Conservation (phyloP, 2,888 invertebrate species). For the Meghimatium bilineatum region DNA sequence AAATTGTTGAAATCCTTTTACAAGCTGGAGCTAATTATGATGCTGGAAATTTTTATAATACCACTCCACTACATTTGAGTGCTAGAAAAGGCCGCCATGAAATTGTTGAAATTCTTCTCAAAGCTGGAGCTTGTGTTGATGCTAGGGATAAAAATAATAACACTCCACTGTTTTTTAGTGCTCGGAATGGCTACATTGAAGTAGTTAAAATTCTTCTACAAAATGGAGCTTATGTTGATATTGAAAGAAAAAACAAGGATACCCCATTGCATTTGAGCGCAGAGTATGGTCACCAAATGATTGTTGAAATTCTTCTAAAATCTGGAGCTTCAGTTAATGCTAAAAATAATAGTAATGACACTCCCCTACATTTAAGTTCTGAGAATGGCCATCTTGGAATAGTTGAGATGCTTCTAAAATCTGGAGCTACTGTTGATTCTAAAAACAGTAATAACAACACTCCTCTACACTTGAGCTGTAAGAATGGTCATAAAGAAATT, state of each 20-base stretch:
- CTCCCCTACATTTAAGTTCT: neutral
- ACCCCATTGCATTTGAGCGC: neutral
- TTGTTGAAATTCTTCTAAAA: neutral
- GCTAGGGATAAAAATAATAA: neutral
- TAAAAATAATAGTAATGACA: neutral
- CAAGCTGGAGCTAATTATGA: too few species aligned
- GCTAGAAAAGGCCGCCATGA: neutral
- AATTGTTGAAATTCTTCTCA: neutral
- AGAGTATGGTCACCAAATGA: neutral
- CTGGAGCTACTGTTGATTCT: neutral
- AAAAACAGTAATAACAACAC: neutral
- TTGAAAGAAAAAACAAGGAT: neutral
- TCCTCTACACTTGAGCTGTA: neutral
- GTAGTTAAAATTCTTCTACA: too few species aligned
- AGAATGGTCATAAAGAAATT: neutral
- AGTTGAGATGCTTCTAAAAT: neutral
- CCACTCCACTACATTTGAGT: neutral
- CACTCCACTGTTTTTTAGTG: too few species aligned
- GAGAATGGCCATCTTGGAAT: neutral
- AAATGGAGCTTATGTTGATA: too few species aligned
- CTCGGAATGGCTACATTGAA: too few species aligned
- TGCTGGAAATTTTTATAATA: neutral
- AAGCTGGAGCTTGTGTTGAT: neutral
- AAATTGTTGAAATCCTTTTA: too few species aligned
- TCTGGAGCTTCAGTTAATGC: neutral